A percentile compares a stretch with the other conserved stretches of the same genome.
phyloP scores from a whole-genome alignment of 2,888 invertebrate species.

The Tetheella fluctuosa region DNA sequence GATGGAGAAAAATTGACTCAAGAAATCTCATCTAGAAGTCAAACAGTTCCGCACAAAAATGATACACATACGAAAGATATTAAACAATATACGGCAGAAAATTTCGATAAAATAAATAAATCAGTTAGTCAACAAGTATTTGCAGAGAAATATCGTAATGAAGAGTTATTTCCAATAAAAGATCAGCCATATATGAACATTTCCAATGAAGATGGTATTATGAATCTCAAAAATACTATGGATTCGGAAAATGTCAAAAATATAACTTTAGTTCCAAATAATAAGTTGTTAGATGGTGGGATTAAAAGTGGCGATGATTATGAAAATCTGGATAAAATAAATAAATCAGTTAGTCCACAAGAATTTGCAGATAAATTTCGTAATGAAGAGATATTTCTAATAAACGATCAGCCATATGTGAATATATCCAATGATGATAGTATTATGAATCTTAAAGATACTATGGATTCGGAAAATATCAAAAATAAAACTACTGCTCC shows the following conservation, averaged over 20 bases:
- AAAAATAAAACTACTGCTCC: neutral
- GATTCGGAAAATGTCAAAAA: neutral
- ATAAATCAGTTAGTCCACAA: constrained; percentile 4
- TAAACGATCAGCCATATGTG: neutral
- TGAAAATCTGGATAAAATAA: constrained; percentile 8
- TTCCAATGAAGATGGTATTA: neutral
- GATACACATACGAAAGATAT: neutral
- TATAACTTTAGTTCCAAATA: neutral
- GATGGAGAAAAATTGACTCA: neutral
- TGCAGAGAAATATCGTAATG: neutral
- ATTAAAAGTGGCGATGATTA: neutral
- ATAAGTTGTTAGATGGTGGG: neutral
- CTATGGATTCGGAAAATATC: neutral
- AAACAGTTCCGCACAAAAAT: neutral
- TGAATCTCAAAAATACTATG: neutral
- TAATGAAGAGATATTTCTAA: neutral
- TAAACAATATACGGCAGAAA: neutral
- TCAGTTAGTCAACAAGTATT: constrained; percentile 6
- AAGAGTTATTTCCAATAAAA: neutral
- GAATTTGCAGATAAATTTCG: neutral
- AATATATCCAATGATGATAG: neutral
- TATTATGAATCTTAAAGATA: neutral
- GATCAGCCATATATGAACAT: neutral
- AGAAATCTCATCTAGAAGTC: neutral
- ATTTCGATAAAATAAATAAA: constrained; percentile 3